These are phyloP conservation scores for Eupsilia transversa DNA, from an alignment of 2,888 invertebrate species.

Conservation along the genomic window DNA sequence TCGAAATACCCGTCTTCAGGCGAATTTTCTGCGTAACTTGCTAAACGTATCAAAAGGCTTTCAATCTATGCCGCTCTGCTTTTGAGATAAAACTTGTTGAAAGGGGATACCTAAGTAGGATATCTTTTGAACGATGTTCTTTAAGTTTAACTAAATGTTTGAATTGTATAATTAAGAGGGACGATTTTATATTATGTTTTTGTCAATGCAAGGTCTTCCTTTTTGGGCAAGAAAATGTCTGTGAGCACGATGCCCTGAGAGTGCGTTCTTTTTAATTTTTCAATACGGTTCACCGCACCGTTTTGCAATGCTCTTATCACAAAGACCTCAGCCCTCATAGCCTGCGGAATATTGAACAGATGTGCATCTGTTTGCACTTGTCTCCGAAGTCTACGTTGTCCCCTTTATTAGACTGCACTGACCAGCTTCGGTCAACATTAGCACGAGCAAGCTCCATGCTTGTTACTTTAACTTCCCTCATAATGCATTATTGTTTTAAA, in stretches of 20 bases:
- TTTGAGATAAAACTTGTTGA: constrained; percentile 9
- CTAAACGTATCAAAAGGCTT: constrained; percentile 15
- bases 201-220: background rate
- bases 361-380: constrained; percentile 70
- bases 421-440: constrained; percentile 74
- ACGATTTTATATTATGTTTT: background rate
- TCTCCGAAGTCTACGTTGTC: constrained; percentile 65
- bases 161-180: background rate
- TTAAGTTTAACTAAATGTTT: background rate
- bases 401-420: constrained; percentile 72
- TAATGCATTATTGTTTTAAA: constrained; percentile 57
- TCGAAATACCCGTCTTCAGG: background rate
- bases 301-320: constrained; percentile 3
- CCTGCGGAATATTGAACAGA: constrained; percentile 69
- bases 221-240: background rate
- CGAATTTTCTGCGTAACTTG: constrained; percentile 4
- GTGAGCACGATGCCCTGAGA: background rate
- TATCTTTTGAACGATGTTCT: constrained; percentile 5
- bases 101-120: background rate
- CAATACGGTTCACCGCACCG: no score
- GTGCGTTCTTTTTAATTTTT: background rate
- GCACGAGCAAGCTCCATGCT: constrained; percentile 59
- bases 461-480: constrained; percentile 62
- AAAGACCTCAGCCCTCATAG: constrained; percentile 44
- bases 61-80: constrained; percentile 14